These are phyloP conservation scores for Zeuzera pyrina DNA, from an alignment of 2,888 invertebrate genomes.

Conservation along the genomic window DNA sequence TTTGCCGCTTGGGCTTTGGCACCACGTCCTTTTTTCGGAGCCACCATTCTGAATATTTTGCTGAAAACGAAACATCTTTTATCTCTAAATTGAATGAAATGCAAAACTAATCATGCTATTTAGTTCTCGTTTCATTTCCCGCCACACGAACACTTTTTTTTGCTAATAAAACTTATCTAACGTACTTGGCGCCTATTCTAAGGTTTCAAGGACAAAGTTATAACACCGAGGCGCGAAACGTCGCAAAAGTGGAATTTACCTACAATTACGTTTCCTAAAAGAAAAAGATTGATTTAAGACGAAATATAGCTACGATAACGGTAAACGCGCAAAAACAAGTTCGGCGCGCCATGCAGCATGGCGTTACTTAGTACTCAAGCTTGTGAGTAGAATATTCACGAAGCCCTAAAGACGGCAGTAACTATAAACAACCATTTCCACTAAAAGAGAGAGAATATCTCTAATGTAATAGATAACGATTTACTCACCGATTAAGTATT, in stretches of 20 bases:
- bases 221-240: slow-evolving; percentile 32
- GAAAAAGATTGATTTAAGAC: slow-evolving; percentile 20
- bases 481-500: slow-evolving; percentile 34
- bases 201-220: slow-evolving; percentile 44
- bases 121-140: slow-evolving; percentile 35
- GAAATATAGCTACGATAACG: slow-evolving; percentile 14
- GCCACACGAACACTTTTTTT: slow-evolving; percentile 30
- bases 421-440: background rate
- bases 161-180: slow-evolving; percentile 15
- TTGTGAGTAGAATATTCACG: slow-evolving; percentile 49
- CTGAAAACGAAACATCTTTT: background rate
- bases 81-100: too few species aligned
- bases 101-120: slow-evolving; percentile 20
- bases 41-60: slow-evolving; percentile 37
- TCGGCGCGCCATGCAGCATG: slow-evolving; percentile 58
- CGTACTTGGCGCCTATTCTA: slow-evolving; percentile 47
- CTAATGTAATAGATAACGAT: slow-evolving; percentile 4
- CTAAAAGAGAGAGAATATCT: background rate
- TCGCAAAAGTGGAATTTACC: slow-evolving; percentile 19
- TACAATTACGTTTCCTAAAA: slow-evolving; percentile 14
- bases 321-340: slow-evolving; percentile 38
- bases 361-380: slow-evolving; percentile 30
- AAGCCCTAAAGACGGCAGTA: slow-evolving; percentile 18
- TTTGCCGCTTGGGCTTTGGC: slow-evolving; percentile 53
- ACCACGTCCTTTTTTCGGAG: slow-evolving; percentile 61